These are phyloP conservation scores for Tragelaphus eurycerus DNA, from an alignment of 2,797 vertebrate genomes.

Conservation along the genomic window DNA sequence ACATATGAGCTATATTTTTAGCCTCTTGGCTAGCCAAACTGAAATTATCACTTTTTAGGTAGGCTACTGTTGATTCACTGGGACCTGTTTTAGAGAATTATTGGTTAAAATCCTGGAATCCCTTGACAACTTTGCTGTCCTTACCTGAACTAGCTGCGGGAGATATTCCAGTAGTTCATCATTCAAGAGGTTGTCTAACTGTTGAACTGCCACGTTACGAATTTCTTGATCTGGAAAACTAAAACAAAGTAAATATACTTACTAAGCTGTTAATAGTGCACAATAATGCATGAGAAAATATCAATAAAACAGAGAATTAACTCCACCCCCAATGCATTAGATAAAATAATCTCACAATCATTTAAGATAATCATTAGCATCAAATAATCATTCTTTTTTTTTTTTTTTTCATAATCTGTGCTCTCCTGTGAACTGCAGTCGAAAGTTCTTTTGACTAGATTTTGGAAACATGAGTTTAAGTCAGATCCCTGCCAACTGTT, in stretches of 20 bases:
- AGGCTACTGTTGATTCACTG: background rate
- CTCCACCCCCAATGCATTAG: background rate
- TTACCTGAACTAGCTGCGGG: constrained; percentile 92
- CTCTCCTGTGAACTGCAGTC: background rate
- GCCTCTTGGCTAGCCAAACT: background rate
- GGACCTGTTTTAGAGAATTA: background rate
- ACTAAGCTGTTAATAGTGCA: constrained; percentile 13
- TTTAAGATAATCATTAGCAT: background rate
- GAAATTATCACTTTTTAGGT: background rate
- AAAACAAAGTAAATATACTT: constrained; percentile 66
- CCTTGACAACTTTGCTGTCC: constrained; percentile 27
- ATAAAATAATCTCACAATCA: background rate
- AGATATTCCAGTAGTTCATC: constrained; percentile 89
- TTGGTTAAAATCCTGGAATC: constrained; percentile 2
- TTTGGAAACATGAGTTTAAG: background rate
- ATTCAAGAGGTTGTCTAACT: constrained; percentile 86
- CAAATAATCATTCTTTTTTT: background rate
- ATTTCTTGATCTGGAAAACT: constrained; percentile 93
- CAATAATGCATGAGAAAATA: background rate
- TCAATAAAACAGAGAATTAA: background rate
- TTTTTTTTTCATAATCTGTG: background rate
- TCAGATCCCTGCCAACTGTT: background rate
- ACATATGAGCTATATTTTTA: background rate
- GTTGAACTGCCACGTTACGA: constrained; percentile 84
- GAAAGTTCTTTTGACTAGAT: background rate